These are phyloP conservation scores for Chalcis sispes DNA, from an alignment of 2,888 invertebrate species.

Conservation along the genomic window DNA sequence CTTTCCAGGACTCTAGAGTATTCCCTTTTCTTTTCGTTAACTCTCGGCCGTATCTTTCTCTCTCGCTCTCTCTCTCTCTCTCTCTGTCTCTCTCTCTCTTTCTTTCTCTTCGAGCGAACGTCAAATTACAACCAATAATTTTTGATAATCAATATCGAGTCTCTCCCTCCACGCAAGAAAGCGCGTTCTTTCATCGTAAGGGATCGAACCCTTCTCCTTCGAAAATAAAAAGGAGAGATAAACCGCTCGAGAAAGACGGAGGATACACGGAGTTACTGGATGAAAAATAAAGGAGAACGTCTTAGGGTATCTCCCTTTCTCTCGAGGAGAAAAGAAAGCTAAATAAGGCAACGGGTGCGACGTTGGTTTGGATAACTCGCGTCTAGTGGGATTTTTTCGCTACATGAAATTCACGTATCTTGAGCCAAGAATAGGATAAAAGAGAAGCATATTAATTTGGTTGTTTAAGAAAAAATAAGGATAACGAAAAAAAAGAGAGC, in stretches of 20 bases:
- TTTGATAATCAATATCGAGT: constrained; percentile 51
- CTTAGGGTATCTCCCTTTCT: constrained; percentile 30
- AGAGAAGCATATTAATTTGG: constrained; percentile 38
- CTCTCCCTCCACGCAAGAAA: background rate
- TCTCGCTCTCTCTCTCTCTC: too few species aligned
- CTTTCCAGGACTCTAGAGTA: background rate
- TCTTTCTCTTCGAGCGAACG: background rate
- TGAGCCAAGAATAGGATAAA: too few species aligned
- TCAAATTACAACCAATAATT: constrained; percentile 49
- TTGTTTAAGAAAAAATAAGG: too few species aligned
- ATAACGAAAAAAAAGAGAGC: too few species aligned
- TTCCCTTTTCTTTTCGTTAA: background rate
- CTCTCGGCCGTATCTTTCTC: background rate
- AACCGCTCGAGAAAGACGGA: background rate
- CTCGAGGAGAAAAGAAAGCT: constrained; percentile 35
- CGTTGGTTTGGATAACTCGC: constrained; percentile 45
- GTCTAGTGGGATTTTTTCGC: constrained; percentile 14
- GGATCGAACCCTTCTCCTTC: too few species aligned
- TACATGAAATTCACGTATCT: too few species aligned
- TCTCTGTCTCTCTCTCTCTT: background rate
- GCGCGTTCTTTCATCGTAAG: background rate
- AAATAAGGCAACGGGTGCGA: constrained; percentile 9
- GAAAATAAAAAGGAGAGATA: background rate
- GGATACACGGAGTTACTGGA: background rate
- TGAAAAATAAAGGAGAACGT: background rate